Evolutionary conservation across 2,797 vertebrate genomes (phyloP), one percentile per base, ranked within the genome.

Genomic region (Coilia nasus): DNA sequence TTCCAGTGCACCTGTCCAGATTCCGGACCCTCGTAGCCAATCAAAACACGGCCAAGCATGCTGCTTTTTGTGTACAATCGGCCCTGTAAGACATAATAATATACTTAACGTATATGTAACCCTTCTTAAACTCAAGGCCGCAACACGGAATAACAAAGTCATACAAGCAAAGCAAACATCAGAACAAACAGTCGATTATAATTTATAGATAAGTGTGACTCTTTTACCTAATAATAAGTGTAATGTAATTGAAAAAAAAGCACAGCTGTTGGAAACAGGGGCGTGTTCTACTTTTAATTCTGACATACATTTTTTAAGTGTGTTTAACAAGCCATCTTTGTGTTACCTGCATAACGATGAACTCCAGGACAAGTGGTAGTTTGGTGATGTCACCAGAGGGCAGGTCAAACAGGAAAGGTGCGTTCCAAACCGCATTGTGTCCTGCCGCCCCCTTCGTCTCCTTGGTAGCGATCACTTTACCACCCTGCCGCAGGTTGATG

Each of bases 301-400:
- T 41, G 35, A 5, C 35, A 41, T 41, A 41, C 35, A 41, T 41
- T 41, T 41, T 41, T 54, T 54, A 54, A 12, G 50, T 15, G 10
- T 54, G 14, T 54, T 54, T 54, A 15, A 54, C 14, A 54, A 12
- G 0, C 7, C 10, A 54, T 47, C 17, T 50, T 0, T 7, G 31
- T 28, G 86, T 17, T 88, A 97, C 96, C 95, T 97, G 96, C 96
- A 96, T 96, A 83, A 97, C 80, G 0, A 94, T 92, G 85, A 97
- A 95, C 90, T 96, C 96, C 6, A 97, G 86, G 23, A 90, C 84
- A 75, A 97, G 35, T 0, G 90, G 89, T 10, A 95, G 92, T 85
- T 94, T 86, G 47, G 91, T 88, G 89, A 97, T 89, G 88, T 96
- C 94, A 28, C 95, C 95, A 0, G 93, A 12, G 0, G 96, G 96